These are phyloP conservation scores for Cephonodes hylas DNA, from an alignment of 2,888 invertebrate species.

Conservation along the genomic window DNA sequence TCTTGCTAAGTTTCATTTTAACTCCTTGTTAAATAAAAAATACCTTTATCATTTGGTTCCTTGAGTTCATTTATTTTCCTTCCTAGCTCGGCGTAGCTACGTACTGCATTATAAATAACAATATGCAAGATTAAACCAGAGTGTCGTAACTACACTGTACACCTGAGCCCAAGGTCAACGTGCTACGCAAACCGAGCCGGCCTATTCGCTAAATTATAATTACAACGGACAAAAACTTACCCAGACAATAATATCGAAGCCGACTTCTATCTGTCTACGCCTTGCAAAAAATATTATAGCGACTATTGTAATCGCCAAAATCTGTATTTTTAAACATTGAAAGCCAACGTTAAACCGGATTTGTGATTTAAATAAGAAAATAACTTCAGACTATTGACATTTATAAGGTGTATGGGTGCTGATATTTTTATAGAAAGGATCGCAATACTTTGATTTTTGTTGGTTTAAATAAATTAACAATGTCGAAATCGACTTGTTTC, in stretches of 20 bases:
- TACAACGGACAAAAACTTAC: not conserved
- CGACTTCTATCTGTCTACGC: not conserved
- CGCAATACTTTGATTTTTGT: too few species aligned
- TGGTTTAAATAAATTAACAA: too few species aligned
- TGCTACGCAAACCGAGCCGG: not conserved
- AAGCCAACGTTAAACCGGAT: not conserved
- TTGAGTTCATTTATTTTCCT: not conserved
- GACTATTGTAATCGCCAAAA: not conserved
- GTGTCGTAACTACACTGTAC: not conserved
- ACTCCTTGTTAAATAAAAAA: too few species aligned
- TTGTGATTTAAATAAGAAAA: not conserved
- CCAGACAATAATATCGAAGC: not conserved
- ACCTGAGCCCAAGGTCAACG: constrained; percentile 1
- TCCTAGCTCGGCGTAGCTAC: not conserved
- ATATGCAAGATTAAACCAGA: not conserved
- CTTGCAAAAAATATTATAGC: not conserved
- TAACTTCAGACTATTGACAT: too few species aligned
- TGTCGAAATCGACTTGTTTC: too few species aligned
- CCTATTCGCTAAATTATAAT: constrained; percentile 1
- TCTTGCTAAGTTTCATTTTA: too few species aligned
- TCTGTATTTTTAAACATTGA: not conserved
- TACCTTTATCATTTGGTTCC: too few species aligned
- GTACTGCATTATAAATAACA: not conserved
- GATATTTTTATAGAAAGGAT: too few species aligned
- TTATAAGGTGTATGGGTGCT: too few species aligned